Percentiles rank a stretch among this genome's conserved stretches.
phyloP scores from a whole-genome alignment of 1,140 invertebrate genomes.

The Leucophenga varia region DNA sequence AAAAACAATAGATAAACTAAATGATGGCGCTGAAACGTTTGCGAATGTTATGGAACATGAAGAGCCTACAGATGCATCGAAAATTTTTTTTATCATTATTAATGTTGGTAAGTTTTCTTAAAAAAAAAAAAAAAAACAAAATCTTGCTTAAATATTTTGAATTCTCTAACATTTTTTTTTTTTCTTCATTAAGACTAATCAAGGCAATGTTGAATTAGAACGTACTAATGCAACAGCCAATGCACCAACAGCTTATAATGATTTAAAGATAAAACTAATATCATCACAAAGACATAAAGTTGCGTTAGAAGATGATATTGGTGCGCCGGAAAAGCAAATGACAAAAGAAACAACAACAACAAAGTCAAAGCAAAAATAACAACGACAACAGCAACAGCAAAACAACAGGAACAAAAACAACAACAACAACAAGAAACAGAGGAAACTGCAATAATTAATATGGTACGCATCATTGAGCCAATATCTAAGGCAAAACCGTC shows the following conservation, averaged over 20 bases:
- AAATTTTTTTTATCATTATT: slow-evolving; percentile 43
- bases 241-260: slow-evolving; percentile 8
- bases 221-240: slow-evolving; percentile 5
- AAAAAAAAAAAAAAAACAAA: not conserved
- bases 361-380: not conserved
- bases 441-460: slow-evolving; percentile 12
- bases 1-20: slow-evolving; percentile 30
- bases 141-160: not conserved
- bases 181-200: slow-evolving; percentile 10
- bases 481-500: slow-evolving; percentile 25
- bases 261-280: slow-evolving; percentile 17
- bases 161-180: not conserved
- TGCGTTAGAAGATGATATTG: slow-evolving; percentile 22
- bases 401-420: slow-evolving; percentile 18
- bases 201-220: slow-evolving; percentile 16
- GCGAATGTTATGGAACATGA: slow-evolving; percentile 31
- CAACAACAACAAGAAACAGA: not conserved
- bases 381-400: slow-evolving; percentile 15
- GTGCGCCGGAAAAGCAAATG: slow-evolving; percentile 6
- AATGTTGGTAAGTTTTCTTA: slow-evolving; percentile 27
- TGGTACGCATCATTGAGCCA: slow-evolving; percentile 31
- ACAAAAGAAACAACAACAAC: not conserved
- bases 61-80: slow-evolving; percentile 32
- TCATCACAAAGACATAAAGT: slow-evolving; percentile 21
- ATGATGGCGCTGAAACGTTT: slow-evolving; percentile 22